These are phyloP conservation scores for Amazona guildingii DNA, from an alignment of 2,113 vertebrate genomes.

Conservation along the genomic window DNA sequence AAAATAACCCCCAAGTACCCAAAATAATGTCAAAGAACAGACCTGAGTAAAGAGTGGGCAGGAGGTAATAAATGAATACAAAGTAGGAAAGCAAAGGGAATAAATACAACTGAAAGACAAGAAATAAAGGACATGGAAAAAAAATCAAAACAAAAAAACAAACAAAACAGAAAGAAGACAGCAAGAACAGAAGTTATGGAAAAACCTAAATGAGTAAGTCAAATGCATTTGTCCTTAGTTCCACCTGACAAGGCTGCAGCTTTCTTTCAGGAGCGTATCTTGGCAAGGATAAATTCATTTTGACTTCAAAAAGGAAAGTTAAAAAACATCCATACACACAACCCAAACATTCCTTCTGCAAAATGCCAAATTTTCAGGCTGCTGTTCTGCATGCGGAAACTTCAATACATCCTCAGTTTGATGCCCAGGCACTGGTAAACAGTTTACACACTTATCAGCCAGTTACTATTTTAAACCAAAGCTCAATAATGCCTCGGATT, in stretches of 20 bases:
- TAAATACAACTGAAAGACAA: background rate
- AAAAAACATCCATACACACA: background rate
- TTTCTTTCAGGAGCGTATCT: background rate
- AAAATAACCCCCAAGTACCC: background rate
- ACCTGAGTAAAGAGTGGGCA: background rate
- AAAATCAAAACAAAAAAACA: background rate
- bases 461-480: background rate
- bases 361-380: background rate
- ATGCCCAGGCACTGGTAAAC: background rate
- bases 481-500: background rate
- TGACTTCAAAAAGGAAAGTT: conserved; percentile 5
- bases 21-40: background rate
- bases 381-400: background rate
- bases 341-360: background rate
- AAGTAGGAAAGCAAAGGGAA: background rate
- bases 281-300: conserved; percentile 1
- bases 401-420: background rate
- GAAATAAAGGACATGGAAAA: background rate
- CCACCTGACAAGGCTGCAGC: background rate
- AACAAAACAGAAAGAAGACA: background rate
- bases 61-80: background rate
- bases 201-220: background rate
- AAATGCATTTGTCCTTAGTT: background rate
- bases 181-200: background rate
- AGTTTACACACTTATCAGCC: background rate